Conservation (phyloP, 1,140 invertebrate genomes). For the Magallana ariakensis region DNA sequence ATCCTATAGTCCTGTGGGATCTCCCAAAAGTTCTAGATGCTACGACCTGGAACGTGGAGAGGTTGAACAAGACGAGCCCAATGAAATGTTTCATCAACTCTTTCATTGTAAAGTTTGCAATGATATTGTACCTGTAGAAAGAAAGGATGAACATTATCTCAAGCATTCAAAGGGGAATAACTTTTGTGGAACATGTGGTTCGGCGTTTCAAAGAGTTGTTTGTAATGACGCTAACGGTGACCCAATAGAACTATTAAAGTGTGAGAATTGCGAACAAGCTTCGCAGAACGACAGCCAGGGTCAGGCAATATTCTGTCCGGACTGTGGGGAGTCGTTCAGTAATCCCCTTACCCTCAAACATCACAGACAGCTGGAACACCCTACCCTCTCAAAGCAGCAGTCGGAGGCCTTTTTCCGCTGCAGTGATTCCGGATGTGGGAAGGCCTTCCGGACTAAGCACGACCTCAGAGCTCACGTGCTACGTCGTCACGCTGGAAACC, state of each 20-base stretch:
- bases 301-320: conserved; percentile 19
- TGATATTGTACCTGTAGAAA: conserved; percentile 68
- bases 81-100: conserved; percentile 68
- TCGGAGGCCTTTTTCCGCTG: conserved; percentile 49
- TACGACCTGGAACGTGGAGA: conserved; percentile 23
- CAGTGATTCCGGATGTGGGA: conserved; percentile 54
- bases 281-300: conserved; percentile 48
- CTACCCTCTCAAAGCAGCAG: conserved; percentile 45
- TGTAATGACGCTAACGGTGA: conserved; percentile 36
- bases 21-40: background rate
- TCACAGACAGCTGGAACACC: conserved; percentile 36
- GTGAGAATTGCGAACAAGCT: conserved; percentile 53
- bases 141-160: conserved; percentile 61
- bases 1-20: conserved; percentile 18
- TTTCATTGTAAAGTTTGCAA: conserved; percentile 72
- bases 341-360: conserved; percentile 42
- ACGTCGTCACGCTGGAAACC: conserved; percentile 54
- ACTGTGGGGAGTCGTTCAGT: conserved; percentile 40
- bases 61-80: conserved; percentile 28
- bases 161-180: conserved; percentile 59
- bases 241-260: conserved; percentile 42
- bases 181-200: conserved; percentile 57
- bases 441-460: conserved; percentile 53
- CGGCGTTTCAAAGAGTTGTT: conserved; percentile 45
- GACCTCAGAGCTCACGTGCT: conserved; percentile 61